These are phyloP conservation scores for Macrocentrus cingulum DNA, from an alignment of 1,140 invertebrate species.

Conservation along the genomic window DNA sequence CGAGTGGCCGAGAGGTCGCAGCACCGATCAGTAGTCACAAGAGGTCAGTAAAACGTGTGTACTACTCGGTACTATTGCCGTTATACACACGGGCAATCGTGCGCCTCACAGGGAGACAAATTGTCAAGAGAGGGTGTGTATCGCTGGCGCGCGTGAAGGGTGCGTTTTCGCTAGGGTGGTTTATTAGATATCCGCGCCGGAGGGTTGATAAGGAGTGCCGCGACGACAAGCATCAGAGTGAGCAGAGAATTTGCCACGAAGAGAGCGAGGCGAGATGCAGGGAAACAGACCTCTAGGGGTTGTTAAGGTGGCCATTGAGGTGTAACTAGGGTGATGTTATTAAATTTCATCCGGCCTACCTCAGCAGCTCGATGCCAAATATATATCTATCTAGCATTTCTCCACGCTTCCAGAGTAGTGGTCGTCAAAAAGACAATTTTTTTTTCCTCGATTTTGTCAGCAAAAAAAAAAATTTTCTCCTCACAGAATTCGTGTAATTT, in stretches of 20 bases:
- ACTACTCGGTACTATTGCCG: background rate
- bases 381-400: background rate
- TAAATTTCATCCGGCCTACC: constrained; percentile 58
- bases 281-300: constrained; percentile 46
- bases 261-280: constrained; percentile 17
- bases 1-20: constrained; percentile 46
- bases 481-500: too few relatives aligned
- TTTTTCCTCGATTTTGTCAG: too few relatives aligned
- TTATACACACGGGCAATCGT: constrained; percentile 3
- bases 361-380: constrained; percentile 34
- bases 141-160: constrained; percentile 45
- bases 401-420: too few relatives aligned
- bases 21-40: constrained; percentile 45
- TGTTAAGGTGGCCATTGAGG: constrained; percentile 61
- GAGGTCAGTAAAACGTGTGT: constrained; percentile 17
- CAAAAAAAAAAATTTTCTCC: background rate
- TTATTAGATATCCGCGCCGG: constrained; percentile 54
- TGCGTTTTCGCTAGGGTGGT: constrained; percentile 50
- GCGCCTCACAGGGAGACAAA: too few relatives aligned
- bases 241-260: background rate
- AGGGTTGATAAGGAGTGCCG: constrained; percentile 42
- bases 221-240: constrained; percentile 8
- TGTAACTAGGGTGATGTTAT: constrained; percentile 62
- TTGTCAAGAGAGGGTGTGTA: constrained; percentile 35
- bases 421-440: too few relatives aligned